Evolutionary conservation across 1,140 invertebrate species (phyloP), one percentile per base, ranked within the genome.

Genomic region (Habropoda laboriosa): DNA sequence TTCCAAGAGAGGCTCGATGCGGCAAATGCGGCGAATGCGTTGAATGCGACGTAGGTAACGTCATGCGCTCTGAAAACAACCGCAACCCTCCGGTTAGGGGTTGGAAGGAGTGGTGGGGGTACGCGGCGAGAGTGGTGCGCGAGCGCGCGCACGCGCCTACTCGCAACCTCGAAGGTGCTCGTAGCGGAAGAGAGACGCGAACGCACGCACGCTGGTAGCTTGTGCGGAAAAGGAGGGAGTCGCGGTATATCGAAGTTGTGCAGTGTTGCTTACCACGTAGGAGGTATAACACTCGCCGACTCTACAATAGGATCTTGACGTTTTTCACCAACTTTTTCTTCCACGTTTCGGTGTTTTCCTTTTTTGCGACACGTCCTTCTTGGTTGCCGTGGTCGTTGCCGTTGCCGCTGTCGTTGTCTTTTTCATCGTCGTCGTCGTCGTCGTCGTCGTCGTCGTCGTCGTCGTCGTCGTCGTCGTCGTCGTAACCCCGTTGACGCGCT

Each of bases 251-350:
- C 86, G 82, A 84, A 81, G 81, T 80, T 89, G 85, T 88, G 87
- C 90, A 91, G 91, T 91, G 90, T 92, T 90, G 88, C 88, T 88
- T 91, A 88, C 86, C 89, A 88, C 89, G 88, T 86, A 88, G 86
- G 81, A 82, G 91, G 88, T 88, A 91, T 88, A 89, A 91, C 90
- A 91, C 91, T 92, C 87, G 87, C 86, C 89, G 84, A 87, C 72
- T 79, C 79, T 83, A 67, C 68, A 49, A 77, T 79, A 70, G 24
- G 21, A 81, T 63, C 61, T 66, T 47, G n/a, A 58, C 66, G 82
- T 89, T 89, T 88, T 88, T 87, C 87, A 85, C 42, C 72, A 88
- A 21, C 18, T 85, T 75, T 87, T 83, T 78, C 51, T 76, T 81
- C 83, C 35, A 66, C 58, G 66, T 83, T 86, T 88, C 76, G 64